phyloP scores from a whole-genome alignment of 2,888 invertebrate species.

The Xanthostigma xanthostigma region DNA sequence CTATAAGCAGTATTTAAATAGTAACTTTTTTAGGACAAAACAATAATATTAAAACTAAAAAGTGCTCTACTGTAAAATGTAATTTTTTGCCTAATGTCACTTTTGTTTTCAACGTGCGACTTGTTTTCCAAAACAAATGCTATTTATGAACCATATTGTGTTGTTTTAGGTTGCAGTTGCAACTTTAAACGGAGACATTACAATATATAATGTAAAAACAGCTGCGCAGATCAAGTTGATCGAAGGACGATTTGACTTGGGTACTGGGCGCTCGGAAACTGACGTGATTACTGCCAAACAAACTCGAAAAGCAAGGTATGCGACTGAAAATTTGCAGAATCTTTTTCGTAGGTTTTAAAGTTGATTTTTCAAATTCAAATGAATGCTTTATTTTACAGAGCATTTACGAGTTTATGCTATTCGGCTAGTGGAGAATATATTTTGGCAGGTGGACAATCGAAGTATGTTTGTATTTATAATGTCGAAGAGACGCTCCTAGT shows the following conservation, averaged over 20 bases:
- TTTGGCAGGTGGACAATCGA: slow-evolving; percentile 85
- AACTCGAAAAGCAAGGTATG: slow-evolving; percentile 71
- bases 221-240: slow-evolving; percentile 60
- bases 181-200: slow-evolving; percentile 74
- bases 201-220: slow-evolving; percentile 59
- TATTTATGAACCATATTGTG: neutral
- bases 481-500: slow-evolving; percentile 67
- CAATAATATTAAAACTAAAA: too few relatives aligned
- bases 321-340: slow-evolving; percentile 8
- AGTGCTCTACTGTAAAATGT: too few relatives aligned
- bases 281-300: slow-evolving; percentile 82
- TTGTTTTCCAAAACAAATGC: neutral
- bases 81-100: too few relatives aligned
- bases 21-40: too few relatives aligned
- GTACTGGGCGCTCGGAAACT: slow-evolving; percentile 64
- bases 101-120: too few relatives aligned
- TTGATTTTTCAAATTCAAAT: neutral
- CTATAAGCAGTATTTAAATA: too few relatives aligned
- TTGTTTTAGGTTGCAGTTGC: slow-evolving; percentile 64
- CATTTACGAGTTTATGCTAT: slow-evolving; percentile 83
- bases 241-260: slow-evolving; percentile 81
- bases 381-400: slow-evolving; percentile 38
- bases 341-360: neutral
- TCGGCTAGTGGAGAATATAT: slow-evolving; percentile 85
- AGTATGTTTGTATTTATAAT: slow-evolving; percentile 89